These are phyloP conservation scores for Myzus persicae DNA, from an alignment of 1,140 invertebrate genomes.

Conservation along the genomic window DNA sequence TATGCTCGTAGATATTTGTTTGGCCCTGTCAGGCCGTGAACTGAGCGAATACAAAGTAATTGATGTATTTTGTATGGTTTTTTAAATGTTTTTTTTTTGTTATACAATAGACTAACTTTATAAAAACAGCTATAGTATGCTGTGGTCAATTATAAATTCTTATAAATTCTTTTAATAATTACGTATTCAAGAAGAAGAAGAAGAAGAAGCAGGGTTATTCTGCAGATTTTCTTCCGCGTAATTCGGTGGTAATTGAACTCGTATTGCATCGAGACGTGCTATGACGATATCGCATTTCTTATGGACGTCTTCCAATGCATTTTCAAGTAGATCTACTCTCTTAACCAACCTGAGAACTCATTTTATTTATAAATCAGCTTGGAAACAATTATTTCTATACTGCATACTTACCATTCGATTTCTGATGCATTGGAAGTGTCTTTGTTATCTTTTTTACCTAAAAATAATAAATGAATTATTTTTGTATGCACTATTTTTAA, in stretches of 20 bases:
- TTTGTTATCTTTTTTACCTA: not conserved
- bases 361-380: not conserved
- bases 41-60: not conserved
- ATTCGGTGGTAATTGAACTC: not conserved
- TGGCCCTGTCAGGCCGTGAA: too few relatives aligned
- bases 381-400: not conserved
- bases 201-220: not conserved
- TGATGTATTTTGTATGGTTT: not conserved
- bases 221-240: not conserved
- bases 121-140: not conserved
- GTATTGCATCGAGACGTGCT: not conserved
- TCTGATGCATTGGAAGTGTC: not conserved
- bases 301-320: not conserved
- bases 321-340: not conserved
- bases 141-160: not conserved
- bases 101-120: not conserved
- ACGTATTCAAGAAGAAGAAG: not conserved
- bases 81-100: not conserved
- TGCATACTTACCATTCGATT: not conserved
- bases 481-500: not conserved
- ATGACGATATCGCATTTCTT: slow-evolving; percentile 6
- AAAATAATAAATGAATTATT: not conserved
- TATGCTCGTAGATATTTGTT: not conserved
- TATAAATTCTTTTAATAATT: not conserved
- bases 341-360: not conserved